A percentile compares a stretch with the other conserved stretches of the same genome.
Conservation (phyloP, 2,797 vertebrate genomes). For the Cheirogaleus major region DNA sequence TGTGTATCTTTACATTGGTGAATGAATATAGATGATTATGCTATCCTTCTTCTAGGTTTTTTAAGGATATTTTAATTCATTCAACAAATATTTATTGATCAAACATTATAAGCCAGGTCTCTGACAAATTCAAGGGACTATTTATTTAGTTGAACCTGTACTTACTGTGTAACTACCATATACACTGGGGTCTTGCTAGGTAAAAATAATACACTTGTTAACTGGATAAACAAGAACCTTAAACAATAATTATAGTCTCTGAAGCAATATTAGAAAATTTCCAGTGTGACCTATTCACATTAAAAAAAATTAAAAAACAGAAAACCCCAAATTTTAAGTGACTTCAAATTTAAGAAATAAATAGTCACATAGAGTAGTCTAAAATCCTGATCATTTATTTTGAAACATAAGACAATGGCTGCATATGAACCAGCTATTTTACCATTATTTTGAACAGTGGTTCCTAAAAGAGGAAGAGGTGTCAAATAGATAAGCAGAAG, state of each 20-base stretch:
- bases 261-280: background rate
- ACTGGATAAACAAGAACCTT: background rate
- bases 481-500: background rate
- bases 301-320: background rate
- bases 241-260: background rate
- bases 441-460: slow-evolving; percentile 2
- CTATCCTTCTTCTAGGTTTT: background rate
- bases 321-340: background rate
- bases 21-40: background rate
- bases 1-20: background rate
- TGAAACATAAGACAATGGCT: background rate
- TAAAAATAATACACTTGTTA: background rate
- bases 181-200: background rate
- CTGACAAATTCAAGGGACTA: background rate
- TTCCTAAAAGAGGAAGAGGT: background rate
- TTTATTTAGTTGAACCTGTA: background rate
- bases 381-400: background rate
- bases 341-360: background rate
- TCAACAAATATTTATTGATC: background rate
- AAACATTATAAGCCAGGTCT: background rate
- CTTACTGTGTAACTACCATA: background rate
- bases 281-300: background rate
- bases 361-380: background rate
- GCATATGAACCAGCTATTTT: background rate
- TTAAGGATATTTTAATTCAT: background rate